Conservation (phyloP, 2,797 vertebrate species). For the Bradypodion ventrale region DNA sequence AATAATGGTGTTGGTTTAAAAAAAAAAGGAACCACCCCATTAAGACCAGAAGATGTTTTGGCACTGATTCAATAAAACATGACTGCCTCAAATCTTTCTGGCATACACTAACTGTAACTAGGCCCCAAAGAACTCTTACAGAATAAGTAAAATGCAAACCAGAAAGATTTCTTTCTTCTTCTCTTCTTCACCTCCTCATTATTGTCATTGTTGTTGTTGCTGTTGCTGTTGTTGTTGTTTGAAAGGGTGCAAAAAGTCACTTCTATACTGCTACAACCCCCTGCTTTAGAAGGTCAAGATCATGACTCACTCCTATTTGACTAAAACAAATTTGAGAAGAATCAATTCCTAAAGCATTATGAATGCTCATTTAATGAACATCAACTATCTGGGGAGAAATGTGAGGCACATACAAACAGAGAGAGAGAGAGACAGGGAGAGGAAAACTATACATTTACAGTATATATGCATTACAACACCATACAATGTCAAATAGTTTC, state of each 20-base stretch:
- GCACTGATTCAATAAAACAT: not conserved
- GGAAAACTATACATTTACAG: too few species aligned
- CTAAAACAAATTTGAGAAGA: not conserved
- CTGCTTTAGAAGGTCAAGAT: constrained; percentile 22
- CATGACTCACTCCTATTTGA: constrained; percentile 1
- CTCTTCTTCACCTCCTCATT: too few species aligned
- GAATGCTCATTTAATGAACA: not conserved
- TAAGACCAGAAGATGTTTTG: not conserved
- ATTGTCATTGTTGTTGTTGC: too few species aligned
- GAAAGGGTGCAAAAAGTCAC: not conserved
- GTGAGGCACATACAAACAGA: too few species aligned
- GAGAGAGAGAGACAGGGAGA: too few species aligned
- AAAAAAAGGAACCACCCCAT: not conserved
- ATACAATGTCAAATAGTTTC: not conserved
- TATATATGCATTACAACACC: constrained; percentile 23
- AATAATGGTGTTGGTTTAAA: not conserved
- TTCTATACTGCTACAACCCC: constrained; percentile 20
- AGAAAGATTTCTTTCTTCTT: not conserved
- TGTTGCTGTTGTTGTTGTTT: not conserved
- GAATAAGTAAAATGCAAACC: not conserved
- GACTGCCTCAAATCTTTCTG: constrained; percentile 2
- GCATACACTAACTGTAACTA: not conserved
- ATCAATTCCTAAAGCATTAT: not conserved
- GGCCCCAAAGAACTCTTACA: not conserved
- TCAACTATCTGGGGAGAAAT: constrained; percentile 31